Conservation (phyloP, 2,113 vertebrate genomes). For the Salminus brasiliensis region DNA sequence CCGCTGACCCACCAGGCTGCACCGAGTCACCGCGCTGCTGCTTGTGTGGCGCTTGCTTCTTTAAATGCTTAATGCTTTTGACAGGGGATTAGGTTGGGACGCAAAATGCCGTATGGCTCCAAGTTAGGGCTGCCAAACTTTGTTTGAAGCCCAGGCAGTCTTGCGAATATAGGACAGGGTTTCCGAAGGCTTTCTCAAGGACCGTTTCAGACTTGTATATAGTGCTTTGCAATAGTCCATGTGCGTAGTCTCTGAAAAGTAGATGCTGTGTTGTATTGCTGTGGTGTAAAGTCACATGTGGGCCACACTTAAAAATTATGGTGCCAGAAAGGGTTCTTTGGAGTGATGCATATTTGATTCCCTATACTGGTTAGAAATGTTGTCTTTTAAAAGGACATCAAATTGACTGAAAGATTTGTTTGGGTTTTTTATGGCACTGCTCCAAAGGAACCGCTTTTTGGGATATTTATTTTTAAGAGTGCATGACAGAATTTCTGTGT, state of each 20-base stretch:
- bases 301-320: neutral
- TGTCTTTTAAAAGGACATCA: too few relatives aligned
- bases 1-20: constrained; percentile 79
- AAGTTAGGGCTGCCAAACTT: constrained; percentile 72
- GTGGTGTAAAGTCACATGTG: neutral
- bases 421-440: too few relatives aligned
- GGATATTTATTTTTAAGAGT: too few relatives aligned
- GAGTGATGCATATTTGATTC: neutral
- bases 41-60: constrained; percentile 69
- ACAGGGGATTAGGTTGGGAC: constrained; percentile 74
- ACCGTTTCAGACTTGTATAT: neutral
- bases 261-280: neutral
- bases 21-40: constrained; percentile 69
- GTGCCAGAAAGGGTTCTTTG: too few relatives aligned
- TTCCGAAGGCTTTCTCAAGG: neutral
- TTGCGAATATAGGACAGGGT: constrained; percentile 10
- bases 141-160: constrained; percentile 4
- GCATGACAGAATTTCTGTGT: too few relatives aligned
- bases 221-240: too few relatives aligned
- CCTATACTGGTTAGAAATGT: too few relatives aligned
- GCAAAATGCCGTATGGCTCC: constrained; percentile 72
- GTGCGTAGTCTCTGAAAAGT: neutral
- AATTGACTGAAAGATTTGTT: too few relatives aligned
- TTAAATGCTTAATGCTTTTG: constrained; percentile 74
- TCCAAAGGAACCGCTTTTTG: too few relatives aligned